Conservation (phyloP, 2,113 vertebrate species). For the Callipepla californica region DNA sequence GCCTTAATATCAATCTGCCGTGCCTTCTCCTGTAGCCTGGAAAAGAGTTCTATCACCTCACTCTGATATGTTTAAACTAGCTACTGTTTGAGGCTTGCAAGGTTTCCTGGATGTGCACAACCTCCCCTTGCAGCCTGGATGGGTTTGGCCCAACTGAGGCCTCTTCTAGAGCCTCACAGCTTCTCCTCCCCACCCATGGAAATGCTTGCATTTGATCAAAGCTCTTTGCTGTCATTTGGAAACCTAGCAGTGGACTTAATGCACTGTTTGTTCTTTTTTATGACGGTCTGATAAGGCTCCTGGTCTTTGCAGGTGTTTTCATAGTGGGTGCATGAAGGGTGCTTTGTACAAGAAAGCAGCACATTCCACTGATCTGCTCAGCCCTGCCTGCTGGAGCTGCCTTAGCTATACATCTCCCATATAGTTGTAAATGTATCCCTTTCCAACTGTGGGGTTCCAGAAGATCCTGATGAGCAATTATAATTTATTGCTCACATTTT, state of each 20-base stretch:
- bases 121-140: not conserved
- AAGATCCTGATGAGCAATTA: not conserved
- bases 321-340: not conserved
- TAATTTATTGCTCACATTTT: not conserved
- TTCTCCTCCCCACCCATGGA: not conserved
- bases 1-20: conserved; percentile 2
- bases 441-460: not conserved
- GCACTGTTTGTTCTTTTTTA: conserved; percentile 29
- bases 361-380: not conserved
- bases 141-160: not conserved
- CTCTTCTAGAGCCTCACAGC: not conserved
- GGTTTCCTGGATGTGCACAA: not conserved
- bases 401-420: not conserved
- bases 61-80: not conserved
- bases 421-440: not conserved
- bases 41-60: not conserved
- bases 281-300: not conserved
- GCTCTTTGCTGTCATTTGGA: conserved; percentile 2
- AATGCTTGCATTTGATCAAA: conserved; percentile 37
- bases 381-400: not conserved
- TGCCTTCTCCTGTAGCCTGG: not conserved
- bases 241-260: not conserved
- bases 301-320: not conserved
- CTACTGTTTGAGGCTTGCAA: not conserved
- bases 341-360: conserved; percentile 30